phyloP scores from a whole-genome alignment of 2,888 invertebrate species.

The Epinotia bilunana region DNA sequence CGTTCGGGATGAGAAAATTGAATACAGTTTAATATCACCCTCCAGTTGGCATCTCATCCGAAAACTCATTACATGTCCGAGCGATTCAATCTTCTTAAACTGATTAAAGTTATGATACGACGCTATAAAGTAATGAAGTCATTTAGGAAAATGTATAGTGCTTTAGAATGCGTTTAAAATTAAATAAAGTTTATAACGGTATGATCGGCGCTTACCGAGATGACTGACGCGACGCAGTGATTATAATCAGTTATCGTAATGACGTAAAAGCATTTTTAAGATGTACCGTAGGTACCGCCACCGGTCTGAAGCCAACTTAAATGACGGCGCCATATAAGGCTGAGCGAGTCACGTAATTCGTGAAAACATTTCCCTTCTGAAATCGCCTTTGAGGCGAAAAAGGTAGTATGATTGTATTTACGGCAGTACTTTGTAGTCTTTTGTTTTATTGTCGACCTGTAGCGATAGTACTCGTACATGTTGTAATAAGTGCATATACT shows the following conservation, averaged over 20 bases:
- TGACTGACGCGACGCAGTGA: constrained; percentile 57
- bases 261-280: constrained; percentile 63
- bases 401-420: constrained; percentile 9
- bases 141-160: constrained; percentile 33
- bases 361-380: constrained; percentile 37
- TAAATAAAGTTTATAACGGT: constrained; percentile 52
- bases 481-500: constrained; percentile 10
- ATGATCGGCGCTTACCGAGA: constrained; percentile 55
- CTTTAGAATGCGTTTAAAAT: constrained; percentile 48
- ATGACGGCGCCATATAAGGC: constrained; percentile 53
- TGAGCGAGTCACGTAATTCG: constrained; percentile 42
- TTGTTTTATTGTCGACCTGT: neutral
- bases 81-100: constrained; percentile 39
- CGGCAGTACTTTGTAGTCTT: neutral
- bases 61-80: constrained; percentile 44
- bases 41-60: constrained; percentile 35
- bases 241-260: constrained; percentile 63
- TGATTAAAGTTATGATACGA: constrained; percentile 25
- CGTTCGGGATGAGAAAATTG: constrained; percentile 31
- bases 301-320: constrained; percentile 47
- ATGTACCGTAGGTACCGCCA: constrained; percentile 52
- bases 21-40: constrained; percentile 41
- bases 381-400: constrained; percentile 5
- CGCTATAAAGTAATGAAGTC: constrained; percentile 24
- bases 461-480: neutral